Percentiles rank a stretch among this genome's conserved stretches.
phyloP scores from a whole-genome alignment of 23 tunicate genomes.

The Halocynthia roretzi region DNA sequence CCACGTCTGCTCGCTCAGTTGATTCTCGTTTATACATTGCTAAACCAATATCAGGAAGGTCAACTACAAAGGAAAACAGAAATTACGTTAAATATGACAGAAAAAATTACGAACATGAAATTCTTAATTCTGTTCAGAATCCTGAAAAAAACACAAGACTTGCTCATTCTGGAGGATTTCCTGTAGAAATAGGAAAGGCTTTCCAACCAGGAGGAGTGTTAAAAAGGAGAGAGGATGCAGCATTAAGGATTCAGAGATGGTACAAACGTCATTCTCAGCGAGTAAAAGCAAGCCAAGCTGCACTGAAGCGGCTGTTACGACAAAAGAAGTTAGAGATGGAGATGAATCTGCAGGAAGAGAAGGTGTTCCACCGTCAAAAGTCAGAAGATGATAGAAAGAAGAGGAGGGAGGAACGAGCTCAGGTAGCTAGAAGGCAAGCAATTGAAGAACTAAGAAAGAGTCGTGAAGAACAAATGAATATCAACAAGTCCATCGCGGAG shows the following conservation, averaged over 20 bases:
- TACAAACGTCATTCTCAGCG: constrained; percentile 42
- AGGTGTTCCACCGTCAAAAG: constrained; percentile 32
- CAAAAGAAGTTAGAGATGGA: constrained; percentile 66
- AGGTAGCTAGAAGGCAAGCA: constrained; percentile 65
- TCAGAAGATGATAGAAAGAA: constrained; percentile 62
- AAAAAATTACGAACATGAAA: too few relatives aligned
- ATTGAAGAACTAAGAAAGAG: constrained; percentile 63
- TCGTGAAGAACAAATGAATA: constrained; percentile 36
- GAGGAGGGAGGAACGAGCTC: constrained; percentile 50
- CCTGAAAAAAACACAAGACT: background rate
- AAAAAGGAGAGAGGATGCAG: constrained; percentile 27
- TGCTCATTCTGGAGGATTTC: background rate
- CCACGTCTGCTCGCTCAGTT: constrained; percentile 5
- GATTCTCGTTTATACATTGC: background rate
- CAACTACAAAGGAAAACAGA: too few relatives aligned
- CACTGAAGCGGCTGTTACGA: constrained; percentile 48
- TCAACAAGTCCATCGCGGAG: constrained; percentile 33
- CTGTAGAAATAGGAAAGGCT: background rate
- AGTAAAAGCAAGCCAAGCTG: constrained; percentile 43
- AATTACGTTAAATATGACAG: too few relatives aligned
- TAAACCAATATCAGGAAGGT: background rate
- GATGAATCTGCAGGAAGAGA: constrained; percentile 27
- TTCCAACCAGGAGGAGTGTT: constrained; percentile 1
- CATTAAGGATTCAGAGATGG: constrained; percentile 53
- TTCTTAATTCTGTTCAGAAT: background rate